phyloP scores from a whole-genome alignment of 2,113 vertebrate species.

The Sturnus vulgaris region DNA sequence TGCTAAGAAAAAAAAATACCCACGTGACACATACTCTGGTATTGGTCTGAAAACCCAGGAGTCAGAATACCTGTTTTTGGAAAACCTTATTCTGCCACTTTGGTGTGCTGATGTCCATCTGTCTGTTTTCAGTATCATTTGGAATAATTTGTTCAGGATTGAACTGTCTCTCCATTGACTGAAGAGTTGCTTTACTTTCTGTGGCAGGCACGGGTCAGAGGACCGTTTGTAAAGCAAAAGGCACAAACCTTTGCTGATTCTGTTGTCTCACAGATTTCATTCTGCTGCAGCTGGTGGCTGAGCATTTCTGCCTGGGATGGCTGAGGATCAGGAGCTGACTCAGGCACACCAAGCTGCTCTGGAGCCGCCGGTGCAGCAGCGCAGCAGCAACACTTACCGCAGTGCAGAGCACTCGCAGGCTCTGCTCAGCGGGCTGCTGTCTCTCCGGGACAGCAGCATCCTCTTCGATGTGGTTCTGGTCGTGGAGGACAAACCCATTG shows the following conservation, averaged over 20 bases:
- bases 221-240: background rate
- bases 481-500: slow-evolving; percentile 86
- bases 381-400: slow-evolving; percentile 79
- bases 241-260: slow-evolving; percentile 11
- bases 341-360: slow-evolving; percentile 54
- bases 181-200: background rate
- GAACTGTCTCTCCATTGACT: background rate
- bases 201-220: background rate
- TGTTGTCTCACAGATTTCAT: slow-evolving; percentile 45
- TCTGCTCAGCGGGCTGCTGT: slow-evolving; percentile 85
- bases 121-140: background rate
- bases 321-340: slow-evolving; percentile 76
- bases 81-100: background rate
- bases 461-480: slow-evolving; percentile 92
- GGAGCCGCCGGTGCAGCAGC: slow-evolving; percentile 60
- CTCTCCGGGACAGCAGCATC: slow-evolving; percentile 82
- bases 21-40: background rate
- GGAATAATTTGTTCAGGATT: background rate
- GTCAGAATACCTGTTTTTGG: background rate
- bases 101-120: background rate
- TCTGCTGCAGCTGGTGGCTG: slow-evolving; percentile 34
- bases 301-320: slow-evolving; percentile 71
- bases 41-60: background rate
- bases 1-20: background rate
- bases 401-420: slow-evolving; percentile 84